Evolutionary conservation across 2,113 vertebrate species (phyloP).

Genomic region (Hirundichthys speculiger): DNA sequence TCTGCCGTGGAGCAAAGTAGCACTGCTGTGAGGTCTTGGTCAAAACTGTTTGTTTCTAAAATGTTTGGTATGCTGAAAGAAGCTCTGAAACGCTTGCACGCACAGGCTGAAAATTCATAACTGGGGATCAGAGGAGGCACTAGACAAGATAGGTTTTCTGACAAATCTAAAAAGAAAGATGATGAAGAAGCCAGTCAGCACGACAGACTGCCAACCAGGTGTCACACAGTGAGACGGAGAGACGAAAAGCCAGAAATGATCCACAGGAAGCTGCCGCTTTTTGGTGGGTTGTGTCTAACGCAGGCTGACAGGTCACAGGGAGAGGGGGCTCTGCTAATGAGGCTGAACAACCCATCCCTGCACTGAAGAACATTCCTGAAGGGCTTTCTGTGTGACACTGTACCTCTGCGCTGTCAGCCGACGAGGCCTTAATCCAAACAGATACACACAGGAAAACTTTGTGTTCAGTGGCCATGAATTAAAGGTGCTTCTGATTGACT

Average conservation of each 20-base stretch:
- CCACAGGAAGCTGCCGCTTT: conserved; percentile 84
- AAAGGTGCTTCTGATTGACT: conserved; percentile 58
- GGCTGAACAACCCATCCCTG: conserved; percentile 80
- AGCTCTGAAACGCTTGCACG: not conserved
- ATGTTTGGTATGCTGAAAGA: conserved; percentile 5
- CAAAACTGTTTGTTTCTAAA: not conserved
- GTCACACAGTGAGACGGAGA: conserved; percentile 62
- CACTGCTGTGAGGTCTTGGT: not conserved
- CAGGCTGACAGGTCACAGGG: conserved; percentile 85
- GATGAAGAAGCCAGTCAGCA: not conserved
- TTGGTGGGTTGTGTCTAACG: conserved; percentile 85
- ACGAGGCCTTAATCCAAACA: conserved; percentile 65
- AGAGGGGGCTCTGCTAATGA: conserved; percentile 84
- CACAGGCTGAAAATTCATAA: not conserved
- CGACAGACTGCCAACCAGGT: conserved; percentile 32
- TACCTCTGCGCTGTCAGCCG: conserved; percentile 68
- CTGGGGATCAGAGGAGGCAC: not conserved
- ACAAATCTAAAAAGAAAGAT: conserved; percentile 29
- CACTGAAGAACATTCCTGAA: conserved; percentile 75
- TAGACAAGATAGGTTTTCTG: not conserved
- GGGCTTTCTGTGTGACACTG: conserved; percentile 73
- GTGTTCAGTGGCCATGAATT: conserved; percentile 64
- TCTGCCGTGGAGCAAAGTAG: not conserved
- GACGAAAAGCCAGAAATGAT: conserved; percentile 75
- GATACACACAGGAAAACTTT: conserved; percentile 54